phyloP scores from a whole-genome alignment of 2,113 vertebrate species.

The Rhabdomys dilectus region DNA sequence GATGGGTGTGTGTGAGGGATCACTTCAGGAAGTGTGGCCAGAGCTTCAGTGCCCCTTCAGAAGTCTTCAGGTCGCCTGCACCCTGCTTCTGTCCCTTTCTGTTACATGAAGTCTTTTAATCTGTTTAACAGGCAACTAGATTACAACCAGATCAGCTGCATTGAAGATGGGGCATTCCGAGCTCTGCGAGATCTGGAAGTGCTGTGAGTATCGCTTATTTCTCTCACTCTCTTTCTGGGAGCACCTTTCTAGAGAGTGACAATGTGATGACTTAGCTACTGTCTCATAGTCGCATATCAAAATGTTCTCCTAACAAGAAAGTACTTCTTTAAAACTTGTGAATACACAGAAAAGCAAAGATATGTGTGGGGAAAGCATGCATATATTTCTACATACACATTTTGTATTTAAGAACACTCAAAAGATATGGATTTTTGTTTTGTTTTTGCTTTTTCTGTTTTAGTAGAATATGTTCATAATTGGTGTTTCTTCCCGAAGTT shows the following conservation, averaged over 20 bases:
- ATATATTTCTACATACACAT: not conserved
- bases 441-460: not conserved
- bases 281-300: slow-evolving; percentile 74
- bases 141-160: slow-evolving; percentile 99
- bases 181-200: slow-evolving; percentile 98
- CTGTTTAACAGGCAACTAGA: slow-evolving; percentile 96
- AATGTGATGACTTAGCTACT: slow-evolving; percentile 74
- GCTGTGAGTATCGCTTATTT: slow-evolving; percentile 93
- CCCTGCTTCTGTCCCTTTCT: slow-evolving; percentile 50
- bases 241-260: slow-evolving; percentile 74
- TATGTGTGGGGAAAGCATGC: not conserved
- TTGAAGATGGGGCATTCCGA: slow-evolving; percentile 97
- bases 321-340: slow-evolving; percentile 45
- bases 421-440: not conserved
- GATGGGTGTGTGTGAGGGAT: slow-evolving; percentile 40
- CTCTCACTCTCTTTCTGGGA: slow-evolving; percentile 71
- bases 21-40: slow-evolving; percentile 18
- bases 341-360: slow-evolving; percentile 53
- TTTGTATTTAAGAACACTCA: not conserved
- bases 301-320: slow-evolving; percentile 61
- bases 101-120: slow-evolving; percentile 85
- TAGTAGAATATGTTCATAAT: slow-evolving; percentile 24
- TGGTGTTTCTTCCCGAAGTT: not conserved
- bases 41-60: slow-evolving; percentile 49
- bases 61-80: slow-evolving; percentile 60